Evolutionary conservation across 2,888 invertebrate species (phyloP), one percentile per base, ranked within the genome.

Genomic region (Crocallis elinguaria): DNA sequence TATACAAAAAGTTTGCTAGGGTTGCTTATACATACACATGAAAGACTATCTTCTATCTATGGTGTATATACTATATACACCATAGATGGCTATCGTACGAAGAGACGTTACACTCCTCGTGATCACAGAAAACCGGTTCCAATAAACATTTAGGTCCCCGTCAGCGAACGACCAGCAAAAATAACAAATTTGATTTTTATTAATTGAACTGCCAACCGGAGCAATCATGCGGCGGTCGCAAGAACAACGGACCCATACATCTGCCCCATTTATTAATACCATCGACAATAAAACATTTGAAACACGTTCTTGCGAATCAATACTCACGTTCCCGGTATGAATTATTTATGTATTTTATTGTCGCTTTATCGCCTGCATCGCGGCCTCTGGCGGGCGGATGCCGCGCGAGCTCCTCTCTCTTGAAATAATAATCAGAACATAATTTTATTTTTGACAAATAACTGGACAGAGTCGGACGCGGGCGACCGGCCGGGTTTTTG

Each of bases 371-470:
- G 84, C 85, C 79, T 74, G 78, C 70, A 88, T 88, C 88, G 78
- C 69, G 57, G 69, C 77, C 67, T 66, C 58, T 57, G 57, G 62
- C 65, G 66, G 71, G 70, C 76, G 76, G 81, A 77, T 79, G 67
- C 73, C 74, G 71, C 77, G 71, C 65, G 69, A 65, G 64, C 67
- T 70, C 74, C 78, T 84, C 59, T 60, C 51, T 52, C 35, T 50
- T 39, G 80, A 87, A 88, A 88, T 85, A 88, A 88, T 89, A 87
- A 89, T 88, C 88, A 79, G 79, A 75, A 84, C 80, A 84, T 88
- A 79, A 89, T 87, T 88, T 88, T 84, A 82, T 85, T 88, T 88
- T 88, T 88, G 89, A 90, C 89, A 91, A 91, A 90, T 89, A 88
- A 84, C 87, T 81, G 86, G 79, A 70, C 79, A 76, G 72, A 69